phyloP scores from a whole-genome alignment of 2,797 vertebrate genomes.

The Anguilla marmorata region DNA sequence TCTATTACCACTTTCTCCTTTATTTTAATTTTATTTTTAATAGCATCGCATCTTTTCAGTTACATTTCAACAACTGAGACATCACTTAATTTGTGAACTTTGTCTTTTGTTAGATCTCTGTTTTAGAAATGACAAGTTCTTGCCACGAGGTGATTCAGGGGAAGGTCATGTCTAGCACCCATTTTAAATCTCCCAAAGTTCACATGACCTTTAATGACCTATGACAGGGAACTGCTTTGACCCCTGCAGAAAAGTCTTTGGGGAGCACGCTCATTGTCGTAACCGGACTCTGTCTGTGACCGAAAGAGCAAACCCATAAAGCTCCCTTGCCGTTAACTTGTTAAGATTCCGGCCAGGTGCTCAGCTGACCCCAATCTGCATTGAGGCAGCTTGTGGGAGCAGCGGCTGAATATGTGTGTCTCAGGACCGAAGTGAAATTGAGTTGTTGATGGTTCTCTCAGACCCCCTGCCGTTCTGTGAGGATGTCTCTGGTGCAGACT shows the following conservation, averaged over 20 bases:
- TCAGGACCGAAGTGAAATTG: neutral
- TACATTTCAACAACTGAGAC: conserved; percentile 62
- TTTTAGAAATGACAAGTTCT: neutral
- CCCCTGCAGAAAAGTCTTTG: neutral
- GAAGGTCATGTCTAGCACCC: neutral
- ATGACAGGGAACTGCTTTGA: neutral
- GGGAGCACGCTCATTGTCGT: neutral
- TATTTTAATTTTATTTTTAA: conserved; percentile 40
- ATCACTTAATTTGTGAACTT: conserved; percentile 46
- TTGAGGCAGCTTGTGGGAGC: neutral
- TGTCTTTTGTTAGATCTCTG: neutral
- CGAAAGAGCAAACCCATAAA: conserved; percentile 10
- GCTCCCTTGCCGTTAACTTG: neutral
- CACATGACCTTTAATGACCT: neutral
- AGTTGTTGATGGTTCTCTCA: conserved; percentile 28
- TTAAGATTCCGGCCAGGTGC: conserved; percentile 18
- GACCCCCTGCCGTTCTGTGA: conserved; percentile 29
- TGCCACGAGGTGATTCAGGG: neutral
- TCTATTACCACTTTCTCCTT: conserved; percentile 31
- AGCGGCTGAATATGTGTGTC: conserved; percentile 12
- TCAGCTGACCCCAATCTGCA: conserved; percentile 2
- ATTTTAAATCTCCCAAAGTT: conserved; percentile 3
- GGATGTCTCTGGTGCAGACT: conserved; percentile 35
- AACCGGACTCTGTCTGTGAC: neutral
- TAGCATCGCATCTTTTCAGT: conserved; percentile 54